Evolutionary conservation across 2,888 invertebrate genomes (phyloP), one percentile per base, ranked within the genome.

Genomic region (Corbicula japonica): DNA sequence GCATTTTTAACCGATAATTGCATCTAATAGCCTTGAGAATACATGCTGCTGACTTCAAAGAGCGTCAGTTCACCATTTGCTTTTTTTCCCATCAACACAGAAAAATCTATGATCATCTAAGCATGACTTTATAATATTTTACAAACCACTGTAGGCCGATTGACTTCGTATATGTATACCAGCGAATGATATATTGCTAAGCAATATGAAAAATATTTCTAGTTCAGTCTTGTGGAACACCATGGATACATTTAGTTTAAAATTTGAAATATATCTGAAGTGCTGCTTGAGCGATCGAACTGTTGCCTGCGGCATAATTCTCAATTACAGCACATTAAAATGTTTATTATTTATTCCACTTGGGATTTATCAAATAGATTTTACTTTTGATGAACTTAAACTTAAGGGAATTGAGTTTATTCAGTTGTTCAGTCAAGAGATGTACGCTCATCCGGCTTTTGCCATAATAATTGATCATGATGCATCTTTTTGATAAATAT

Each of bases 301-400:
- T n/a, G 28, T 74, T 54, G 74, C 78, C 63, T 0, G 28, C 35
- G 65, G 78, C 70, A 15, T 35, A 73, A 74, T 73, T 70, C 69
- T 74, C 73, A 78, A 78, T 78, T 79, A 70, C 56, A 66, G 63
- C 65, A 56, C 78, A 73, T 68, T 78, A 63, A n/a, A 30, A 69
- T 62, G 70, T 73, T 69, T 60, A 73, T 68, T 73, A 68, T 34
- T 61, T 52, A 63, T 73, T 58, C 58, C 56, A 48, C 68, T 35
- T 41, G 78, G 73, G 63, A 63, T 30, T 62, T 62, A 62, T 72
- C 52, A 62, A 72, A 72, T 38, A 72, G 62, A 72, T 62, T 62
- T 30, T 23, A 32, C 30, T 26, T 50, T 52, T 65, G 23, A 52
- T 65, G 50, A 32, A 34, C 18, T 28, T 32, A 52, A 32, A 56